Evolutionary conservation across 1,140 invertebrate species (phyloP).

Genomic region (Pachypeltis micranthus): DNA sequence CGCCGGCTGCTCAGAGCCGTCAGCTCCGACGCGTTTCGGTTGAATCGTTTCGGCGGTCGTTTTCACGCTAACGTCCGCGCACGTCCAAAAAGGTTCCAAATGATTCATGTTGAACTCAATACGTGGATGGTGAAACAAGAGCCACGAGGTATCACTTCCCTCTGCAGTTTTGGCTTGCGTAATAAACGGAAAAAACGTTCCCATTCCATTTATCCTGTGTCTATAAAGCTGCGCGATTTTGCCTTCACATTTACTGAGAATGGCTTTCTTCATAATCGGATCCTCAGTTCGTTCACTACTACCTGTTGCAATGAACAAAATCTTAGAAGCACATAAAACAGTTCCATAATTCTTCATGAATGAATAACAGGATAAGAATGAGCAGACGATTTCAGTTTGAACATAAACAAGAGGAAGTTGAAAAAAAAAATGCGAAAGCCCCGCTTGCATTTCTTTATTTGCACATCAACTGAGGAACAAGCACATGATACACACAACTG

Average conservation of each 20-base stretch:
- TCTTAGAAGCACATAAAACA: not conserved
- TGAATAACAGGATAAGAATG: no score
- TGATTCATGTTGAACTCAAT: not conserved
- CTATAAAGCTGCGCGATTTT: conserved; percentile 2
- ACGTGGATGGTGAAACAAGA: not conserved
- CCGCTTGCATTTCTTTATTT: no score
- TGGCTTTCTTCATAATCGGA: not conserved
- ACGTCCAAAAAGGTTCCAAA: not conserved
- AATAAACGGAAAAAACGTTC: not conserved
- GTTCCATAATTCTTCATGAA: no score
- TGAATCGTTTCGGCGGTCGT: no score
- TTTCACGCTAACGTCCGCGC: not conserved
- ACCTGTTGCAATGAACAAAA: conserved; percentile 8
- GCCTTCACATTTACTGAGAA: not conserved
- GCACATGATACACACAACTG: not conserved
- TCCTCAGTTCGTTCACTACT: not conserved
- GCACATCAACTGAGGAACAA: no score
- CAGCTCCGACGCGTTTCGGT: no score
- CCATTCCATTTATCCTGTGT: not conserved
- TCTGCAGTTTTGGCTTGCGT: not conserved
- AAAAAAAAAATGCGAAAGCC: no score
- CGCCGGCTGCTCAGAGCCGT: no score
- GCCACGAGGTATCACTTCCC: not conserved
- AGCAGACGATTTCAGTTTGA: no score
- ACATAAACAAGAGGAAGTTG: no score